Evolutionary conservation across 2,113 vertebrate species (phyloP).

Genomic region (Corythornis vintsioides): DNA sequence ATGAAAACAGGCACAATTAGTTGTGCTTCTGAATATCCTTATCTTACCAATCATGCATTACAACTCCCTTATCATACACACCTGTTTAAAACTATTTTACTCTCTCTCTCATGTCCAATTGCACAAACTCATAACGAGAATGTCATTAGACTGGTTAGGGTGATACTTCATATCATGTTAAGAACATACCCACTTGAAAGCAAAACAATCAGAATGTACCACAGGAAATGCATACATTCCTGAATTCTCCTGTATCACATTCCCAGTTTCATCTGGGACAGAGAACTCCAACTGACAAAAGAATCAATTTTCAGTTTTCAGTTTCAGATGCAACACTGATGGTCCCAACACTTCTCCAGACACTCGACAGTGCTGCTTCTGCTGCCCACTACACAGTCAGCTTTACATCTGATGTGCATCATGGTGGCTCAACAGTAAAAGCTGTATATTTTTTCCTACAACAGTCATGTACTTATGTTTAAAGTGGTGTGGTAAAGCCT

Average conservation of each 20-base stretch:
- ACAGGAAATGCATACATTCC: not conserved
- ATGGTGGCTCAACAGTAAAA: not conserved
- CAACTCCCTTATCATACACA: not conserved
- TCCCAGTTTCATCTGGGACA: not conserved
- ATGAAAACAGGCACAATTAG: not conserved
- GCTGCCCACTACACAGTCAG: not conserved
- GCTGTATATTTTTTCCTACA: not conserved
- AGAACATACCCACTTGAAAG: not conserved
- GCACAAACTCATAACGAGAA: not conserved
- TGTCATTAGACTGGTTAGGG: not conserved
- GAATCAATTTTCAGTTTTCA: not conserved
- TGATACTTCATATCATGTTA: not conserved
- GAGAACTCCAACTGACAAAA: not conserved
- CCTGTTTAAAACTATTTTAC: not conserved
- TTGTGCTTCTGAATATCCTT: not conserved
- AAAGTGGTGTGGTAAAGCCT: not conserved
- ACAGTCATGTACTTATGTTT: fast-evolving
- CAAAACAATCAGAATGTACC: fast-evolving
- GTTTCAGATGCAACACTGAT: fast-evolving
- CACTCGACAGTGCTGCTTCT: not conserved
- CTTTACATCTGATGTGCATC: not conserved
- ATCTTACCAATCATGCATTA: not conserved
- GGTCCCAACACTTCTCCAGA: not conserved
- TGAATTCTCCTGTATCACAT: not conserved
- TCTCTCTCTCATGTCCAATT: not conserved